phyloP scores from a whole-genome alignment of 2,113 vertebrate genomes.

The Paradisaea rubra region DNA sequence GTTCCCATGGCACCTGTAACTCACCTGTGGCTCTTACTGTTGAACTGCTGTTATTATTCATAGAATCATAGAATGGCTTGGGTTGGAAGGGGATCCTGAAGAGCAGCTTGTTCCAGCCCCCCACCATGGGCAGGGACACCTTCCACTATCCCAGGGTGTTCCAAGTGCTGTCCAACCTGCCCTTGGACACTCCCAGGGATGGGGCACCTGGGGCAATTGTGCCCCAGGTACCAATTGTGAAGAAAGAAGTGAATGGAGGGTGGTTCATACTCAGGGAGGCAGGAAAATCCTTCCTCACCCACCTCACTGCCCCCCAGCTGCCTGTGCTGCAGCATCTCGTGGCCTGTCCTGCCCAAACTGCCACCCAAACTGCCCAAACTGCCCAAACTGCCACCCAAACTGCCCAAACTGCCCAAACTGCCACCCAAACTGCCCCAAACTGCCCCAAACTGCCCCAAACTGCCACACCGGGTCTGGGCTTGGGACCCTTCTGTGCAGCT shows the following conservation, averaged over 20 bases:
- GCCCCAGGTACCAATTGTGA: background rate
- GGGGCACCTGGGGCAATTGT: background rate
- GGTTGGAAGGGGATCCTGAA: background rate
- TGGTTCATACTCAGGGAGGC: background rate
- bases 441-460: background rate
- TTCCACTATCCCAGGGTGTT: background rate
- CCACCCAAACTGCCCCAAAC: background rate
- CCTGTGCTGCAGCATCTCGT: background rate
- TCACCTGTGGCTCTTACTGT: background rate
- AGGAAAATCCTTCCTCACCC: background rate
- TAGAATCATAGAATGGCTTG: background rate
- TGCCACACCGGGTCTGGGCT: background rate
- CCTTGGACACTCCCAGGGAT: background rate
- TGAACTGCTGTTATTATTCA: background rate
- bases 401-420: background rate
- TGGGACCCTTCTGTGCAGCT: background rate
- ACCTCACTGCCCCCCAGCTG: background rate
- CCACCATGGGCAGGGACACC: background rate
- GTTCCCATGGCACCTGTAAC: background rate
- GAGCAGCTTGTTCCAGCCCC: background rate
- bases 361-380: background rate
- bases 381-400: background rate
- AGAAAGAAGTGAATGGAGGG: background rate
- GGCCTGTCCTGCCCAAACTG: background rate
- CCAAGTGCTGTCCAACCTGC: background rate